Evolutionary conservation across 2,888 invertebrate species (phyloP).

Genomic region (Caenorhabditis sp.): DNA sequence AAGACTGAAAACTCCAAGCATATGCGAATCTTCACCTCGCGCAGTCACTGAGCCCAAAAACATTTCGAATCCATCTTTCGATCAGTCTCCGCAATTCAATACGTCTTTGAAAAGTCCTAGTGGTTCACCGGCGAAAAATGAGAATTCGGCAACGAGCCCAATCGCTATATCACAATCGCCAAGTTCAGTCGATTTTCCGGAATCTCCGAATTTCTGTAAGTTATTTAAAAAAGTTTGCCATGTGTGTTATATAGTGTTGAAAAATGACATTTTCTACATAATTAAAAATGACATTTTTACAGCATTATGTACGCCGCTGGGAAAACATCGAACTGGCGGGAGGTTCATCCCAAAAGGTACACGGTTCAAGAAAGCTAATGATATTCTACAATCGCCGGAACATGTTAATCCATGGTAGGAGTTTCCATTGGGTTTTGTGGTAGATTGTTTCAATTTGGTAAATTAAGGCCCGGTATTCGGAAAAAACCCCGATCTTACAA

Average conservation of each 20-base stretch:
- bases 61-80: not conserved
- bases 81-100: conserved; percentile 11
- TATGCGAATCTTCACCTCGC: not conserved
- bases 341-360: conserved; percentile 26
- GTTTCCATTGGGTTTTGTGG: too few relatives aligned
- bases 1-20: not conserved
- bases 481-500: too few relatives aligned
- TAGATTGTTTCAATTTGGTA: not conserved
- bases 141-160: not conserved
- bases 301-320: conserved; percentile 4
- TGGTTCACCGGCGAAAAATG: not conserved
- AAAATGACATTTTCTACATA: too few relatives aligned
- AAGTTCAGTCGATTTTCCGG: conserved; percentile 21
- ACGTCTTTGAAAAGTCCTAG: too few relatives aligned
- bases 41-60: not conserved
- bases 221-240: not conserved
- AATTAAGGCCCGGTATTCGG: too few relatives aligned
- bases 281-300: too few relatives aligned
- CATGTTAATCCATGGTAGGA: conserved; percentile 22
- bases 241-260: not conserved
- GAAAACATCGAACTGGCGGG: conserved; percentile 9
- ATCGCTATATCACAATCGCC: not conserved
- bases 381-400: conserved; percentile 10
- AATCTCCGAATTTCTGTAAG: not conserved
- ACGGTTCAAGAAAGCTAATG: conserved; percentile 14